Base-by-base conservation (phyloP, 2,113 vertebrate genomes). In the Urocynchramus pylzowi region DNA sequence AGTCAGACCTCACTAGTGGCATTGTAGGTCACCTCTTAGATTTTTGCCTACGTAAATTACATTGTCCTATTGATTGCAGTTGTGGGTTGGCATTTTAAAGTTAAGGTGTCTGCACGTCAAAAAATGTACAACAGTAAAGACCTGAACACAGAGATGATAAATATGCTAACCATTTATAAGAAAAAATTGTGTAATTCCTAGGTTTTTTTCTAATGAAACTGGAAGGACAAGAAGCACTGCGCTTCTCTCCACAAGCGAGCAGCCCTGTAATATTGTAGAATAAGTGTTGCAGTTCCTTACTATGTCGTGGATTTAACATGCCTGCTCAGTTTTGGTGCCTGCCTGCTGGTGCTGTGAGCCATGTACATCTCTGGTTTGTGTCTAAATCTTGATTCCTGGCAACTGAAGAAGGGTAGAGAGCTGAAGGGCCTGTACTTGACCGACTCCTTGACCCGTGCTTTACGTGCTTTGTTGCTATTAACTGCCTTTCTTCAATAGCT, bases 401-500 rank as follows among this genome's bases (percentile, higher is more conserved):
- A 96, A 89, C 90, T 74, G 85, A 71, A 73, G 67, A 53, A 87
- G 95, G 68, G 71, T 47, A 59, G 80, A 61, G 93, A 95, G 83
- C 73, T 95, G 92, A 97, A 97, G 91, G 63, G 90, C 81, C 86
- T 87, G 81, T 94, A 89, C 93, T 97, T 97, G 96, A 97, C 97
- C 93, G 26, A 53, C 90, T 97, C 93, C 89, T 97, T 97, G 97
- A 97, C 97, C 95, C 81, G 4, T 97, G 88, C 77, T 93, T 95
- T 95, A 94, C 3, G 10, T 67, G 87, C 94, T 96, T 96, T 96
- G 95, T 97, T 87, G 67, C 80, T 95, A 70, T 96, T 97, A 97
- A 92, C 95, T 96, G 94, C 94, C 93, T 96, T 96, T 97, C 88
- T 96, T 97, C 90, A 89, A 78, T 94, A 94, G 94, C 88, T 94